These are phyloP conservation scores for Pinctada fucata DNA, from an alignment of 2,888 invertebrate species.

Conservation along the genomic window DNA sequence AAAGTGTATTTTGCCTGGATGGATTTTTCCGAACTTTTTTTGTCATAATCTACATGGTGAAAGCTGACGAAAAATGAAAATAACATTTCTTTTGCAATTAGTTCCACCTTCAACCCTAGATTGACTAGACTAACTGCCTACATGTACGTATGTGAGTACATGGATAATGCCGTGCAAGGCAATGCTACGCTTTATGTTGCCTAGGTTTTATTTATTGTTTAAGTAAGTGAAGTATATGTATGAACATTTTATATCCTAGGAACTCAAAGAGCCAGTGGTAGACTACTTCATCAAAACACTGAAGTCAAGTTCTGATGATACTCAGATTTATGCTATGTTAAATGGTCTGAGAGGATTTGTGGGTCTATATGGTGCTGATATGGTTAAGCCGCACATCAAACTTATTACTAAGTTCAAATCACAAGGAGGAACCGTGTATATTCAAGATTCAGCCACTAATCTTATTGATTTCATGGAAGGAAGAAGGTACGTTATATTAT, in stretches of 20 bases:
- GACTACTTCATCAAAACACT: conserved; percentile 20
- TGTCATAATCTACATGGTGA: no score
- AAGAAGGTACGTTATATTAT: conserved; percentile 12
- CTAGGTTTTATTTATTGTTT: no score
- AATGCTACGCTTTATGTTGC: no score
- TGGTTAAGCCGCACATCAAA: neutral
- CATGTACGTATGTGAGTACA: no score
- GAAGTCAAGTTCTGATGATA: conserved; percentile 14
- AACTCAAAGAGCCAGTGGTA: conserved; percentile 3
- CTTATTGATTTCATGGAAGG: conserved; percentile 10
- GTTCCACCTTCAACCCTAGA: no score
- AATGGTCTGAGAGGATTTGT: conserved; percentile 7
- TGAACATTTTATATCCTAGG: neutral
- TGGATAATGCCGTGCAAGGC: no score
- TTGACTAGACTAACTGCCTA: no score
- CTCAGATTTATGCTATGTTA: neutral
- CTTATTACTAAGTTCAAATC: neutral
- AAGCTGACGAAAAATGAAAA: no score
- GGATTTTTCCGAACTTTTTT: no score
- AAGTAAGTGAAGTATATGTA: no score
- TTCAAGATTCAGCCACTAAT: neutral
- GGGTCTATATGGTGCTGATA: neutral
- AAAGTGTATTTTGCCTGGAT: no score
- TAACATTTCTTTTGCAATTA: no score
- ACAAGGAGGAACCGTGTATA: neutral